Percentiles rank a stretch among this genome's conserved stretches.
phyloP scores from a whole-genome alignment of 2,113 vertebrate species.

The Lipophrys pholis region DNA sequence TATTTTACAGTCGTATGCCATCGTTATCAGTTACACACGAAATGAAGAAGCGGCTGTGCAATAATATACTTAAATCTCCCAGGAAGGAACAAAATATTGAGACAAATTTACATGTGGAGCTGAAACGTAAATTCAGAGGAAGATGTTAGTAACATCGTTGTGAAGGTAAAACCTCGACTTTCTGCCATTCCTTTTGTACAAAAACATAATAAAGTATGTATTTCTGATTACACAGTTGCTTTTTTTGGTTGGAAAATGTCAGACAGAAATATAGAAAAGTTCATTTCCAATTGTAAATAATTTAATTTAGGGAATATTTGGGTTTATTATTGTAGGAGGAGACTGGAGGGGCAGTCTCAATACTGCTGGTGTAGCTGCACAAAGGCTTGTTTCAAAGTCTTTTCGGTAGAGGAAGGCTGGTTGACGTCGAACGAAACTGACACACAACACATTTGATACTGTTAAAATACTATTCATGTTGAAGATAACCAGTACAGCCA shows the following conservation, averaged over 20 bases:
- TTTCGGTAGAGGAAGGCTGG: background rate
- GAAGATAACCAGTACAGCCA: slow-evolving; percentile 26
- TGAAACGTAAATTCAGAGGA: slow-evolving; percentile 36
- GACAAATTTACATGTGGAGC: background rate
- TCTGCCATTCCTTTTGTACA: slow-evolving; percentile 8
- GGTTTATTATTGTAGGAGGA: slow-evolving; percentile 3
- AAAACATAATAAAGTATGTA: slow-evolving; percentile 12
- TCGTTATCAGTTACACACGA: slow-evolving; percentile 60
- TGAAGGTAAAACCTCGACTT: slow-evolving; percentile 21
- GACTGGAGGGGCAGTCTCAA: slow-evolving; percentile 29
- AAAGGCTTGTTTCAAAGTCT: background rate
- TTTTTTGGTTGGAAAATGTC: background rate
- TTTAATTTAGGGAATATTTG: background rate
- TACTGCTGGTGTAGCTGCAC: slow-evolving; percentile 37
- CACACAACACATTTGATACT: background rate
- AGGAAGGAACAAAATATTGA: slow-evolving; percentile 32
- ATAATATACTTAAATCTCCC: slow-evolving; percentile 56
- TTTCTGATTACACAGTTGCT: slow-evolving; percentile 7
- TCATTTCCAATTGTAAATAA: slow-evolving; percentile 25
- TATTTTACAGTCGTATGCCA: slow-evolving; percentile 64
- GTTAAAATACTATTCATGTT: slow-evolving; percentile 21
- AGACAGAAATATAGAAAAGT: background rate
- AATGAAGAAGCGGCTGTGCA: slow-evolving; percentile 50
- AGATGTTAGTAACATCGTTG: slow-evolving; percentile 14
- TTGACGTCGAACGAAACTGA: slow-evolving; percentile 22